A percentile compares a stretch with the other conserved stretches of the same genome.
These are phyloP conservation scores for Tamias sibiricus DNA, from an alignment of 2,113 vertebrate species.

Conservation along the genomic window DNA sequence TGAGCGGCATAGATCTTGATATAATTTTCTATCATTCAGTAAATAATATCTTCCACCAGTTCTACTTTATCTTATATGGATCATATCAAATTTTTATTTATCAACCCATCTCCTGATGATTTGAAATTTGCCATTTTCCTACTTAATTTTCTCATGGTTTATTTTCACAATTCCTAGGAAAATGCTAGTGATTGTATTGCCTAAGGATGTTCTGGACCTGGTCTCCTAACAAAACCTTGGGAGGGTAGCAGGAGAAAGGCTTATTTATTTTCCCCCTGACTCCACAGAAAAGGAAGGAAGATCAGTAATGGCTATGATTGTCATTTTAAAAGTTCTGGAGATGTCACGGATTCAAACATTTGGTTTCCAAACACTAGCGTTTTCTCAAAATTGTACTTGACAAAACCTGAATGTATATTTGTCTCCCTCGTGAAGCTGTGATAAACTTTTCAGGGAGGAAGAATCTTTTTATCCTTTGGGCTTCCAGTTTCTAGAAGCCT, in stretches of 20 bases:
- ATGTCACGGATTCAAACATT: neutral
- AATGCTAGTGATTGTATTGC: neutral
- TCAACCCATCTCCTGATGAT: neutral
- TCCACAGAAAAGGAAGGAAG: neutral
- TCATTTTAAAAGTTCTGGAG: neutral
- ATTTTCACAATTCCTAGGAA: neutral
- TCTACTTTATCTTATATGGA: neutral
- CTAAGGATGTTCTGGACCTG: neutral
- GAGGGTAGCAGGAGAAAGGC: neutral
- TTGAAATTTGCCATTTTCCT: neutral
- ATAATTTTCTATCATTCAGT: neutral
- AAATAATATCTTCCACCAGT: neutral
- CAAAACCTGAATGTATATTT: neutral
- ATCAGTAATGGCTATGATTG: neutral
- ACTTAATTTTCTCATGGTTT: neutral
- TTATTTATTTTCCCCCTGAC: neutral
- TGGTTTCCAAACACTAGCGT: neutral
- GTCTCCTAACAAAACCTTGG: neutral
- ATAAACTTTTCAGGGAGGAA: neutral
- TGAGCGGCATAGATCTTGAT: neutral
- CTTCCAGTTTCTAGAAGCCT: slow-evolving; percentile 32
- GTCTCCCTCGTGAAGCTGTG: neutral
- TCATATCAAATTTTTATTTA: neutral
- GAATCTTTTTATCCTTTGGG: neutral
- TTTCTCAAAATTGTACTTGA: neutral